Evolutionary conservation across 2,113 vertebrate genomes (phyloP).

Genomic region (Sylvietta virens): DNA sequence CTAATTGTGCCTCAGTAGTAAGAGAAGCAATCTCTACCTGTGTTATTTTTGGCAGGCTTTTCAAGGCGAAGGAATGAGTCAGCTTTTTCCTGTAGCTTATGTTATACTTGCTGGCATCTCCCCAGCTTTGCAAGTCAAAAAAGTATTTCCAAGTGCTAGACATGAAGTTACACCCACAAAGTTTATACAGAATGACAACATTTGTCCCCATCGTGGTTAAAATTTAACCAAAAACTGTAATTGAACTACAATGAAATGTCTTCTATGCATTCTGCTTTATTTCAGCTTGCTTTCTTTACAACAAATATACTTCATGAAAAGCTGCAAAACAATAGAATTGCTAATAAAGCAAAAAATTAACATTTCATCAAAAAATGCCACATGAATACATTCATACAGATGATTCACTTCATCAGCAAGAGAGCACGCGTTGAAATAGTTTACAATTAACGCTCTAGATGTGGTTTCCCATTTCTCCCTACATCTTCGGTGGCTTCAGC

Average conservation of each 20-base stretch:
- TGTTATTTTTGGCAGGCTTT: slow-evolving; percentile 23
- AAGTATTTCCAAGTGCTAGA: slow-evolving; percentile 46
- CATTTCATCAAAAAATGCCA: slow-evolving; percentile 62
- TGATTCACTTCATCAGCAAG: slow-evolving; percentile 56
- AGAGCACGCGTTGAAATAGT: slow-evolving; percentile 32
- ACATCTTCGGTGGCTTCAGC: slow-evolving; percentile 40
- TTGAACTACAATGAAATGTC: slow-evolving; percentile 54
- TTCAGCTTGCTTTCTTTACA: slow-evolving; percentile 52
- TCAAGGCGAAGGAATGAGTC: slow-evolving; percentile 33
- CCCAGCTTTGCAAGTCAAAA: slow-evolving; percentile 35
- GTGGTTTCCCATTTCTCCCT: slow-evolving; percentile 42
- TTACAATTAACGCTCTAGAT: slow-evolving; percentile 47
- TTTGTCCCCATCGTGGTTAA: slow-evolving; percentile 59
- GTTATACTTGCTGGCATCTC: slow-evolving; percentile 6
- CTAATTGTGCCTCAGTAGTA: neutral
- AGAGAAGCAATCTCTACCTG: slow-evolving; percentile 36
- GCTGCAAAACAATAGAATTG: slow-evolving; percentile 44
- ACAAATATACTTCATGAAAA: slow-evolving; percentile 47
- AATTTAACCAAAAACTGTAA: slow-evolving; percentile 59
- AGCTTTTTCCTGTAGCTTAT: slow-evolving; percentile 40
- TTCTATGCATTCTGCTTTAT: slow-evolving; percentile 61
- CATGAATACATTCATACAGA: slow-evolving; percentile 43
- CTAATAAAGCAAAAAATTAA: slow-evolving; percentile 56
- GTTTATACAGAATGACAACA: slow-evolving; percentile 44
- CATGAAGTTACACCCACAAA: slow-evolving; percentile 52